Percentiles rank a stretch among this genome's conserved stretches.
Conservation (phyloP, 2,888 invertebrate genomes). For the Drosophila dives region DNA sequence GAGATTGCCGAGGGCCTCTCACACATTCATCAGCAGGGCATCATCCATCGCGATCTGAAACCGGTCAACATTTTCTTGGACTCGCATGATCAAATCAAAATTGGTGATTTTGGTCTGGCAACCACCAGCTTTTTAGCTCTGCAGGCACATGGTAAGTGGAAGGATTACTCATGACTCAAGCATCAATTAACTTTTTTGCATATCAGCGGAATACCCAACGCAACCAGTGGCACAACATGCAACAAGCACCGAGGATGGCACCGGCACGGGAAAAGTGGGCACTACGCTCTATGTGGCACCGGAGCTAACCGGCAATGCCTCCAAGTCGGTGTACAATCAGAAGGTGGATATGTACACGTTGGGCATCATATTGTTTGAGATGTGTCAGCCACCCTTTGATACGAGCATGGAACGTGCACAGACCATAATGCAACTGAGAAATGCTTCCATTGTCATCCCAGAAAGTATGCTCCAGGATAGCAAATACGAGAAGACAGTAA, state of each 20-base stretch:
- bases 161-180: fast-evolving
- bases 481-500: conserved; percentile 83
- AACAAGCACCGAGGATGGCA: conserved; percentile 78
- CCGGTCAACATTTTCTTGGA: conserved; percentile 98
- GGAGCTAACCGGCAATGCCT: conserved; percentile 90
- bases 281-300: conserved; percentile 98
- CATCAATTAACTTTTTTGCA: not conserved
- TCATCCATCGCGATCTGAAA: conserved; percentile 94
- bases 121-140: conserved; percentile 89
- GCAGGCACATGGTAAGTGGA: conserved; percentile 74
- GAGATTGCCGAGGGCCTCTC: conserved; percentile 96
- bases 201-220: conserved; percentile 57
- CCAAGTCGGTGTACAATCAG: conserved; percentile 93
- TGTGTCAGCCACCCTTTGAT: conserved; percentile 93
- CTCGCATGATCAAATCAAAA: conserved; percentile 96
- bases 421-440: conserved; percentile 90
- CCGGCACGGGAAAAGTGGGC: conserved; percentile 93
- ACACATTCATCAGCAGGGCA: conserved; percentile 96
- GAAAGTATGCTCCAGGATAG: conserved; percentile 86
- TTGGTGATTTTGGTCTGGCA: conserved; percentile 98
- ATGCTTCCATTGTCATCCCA: conserved; percentile 90
- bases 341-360: conserved; percentile 95
- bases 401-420: conserved; percentile 96
- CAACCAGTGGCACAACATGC: conserved; percentile 60
- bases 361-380: conserved; percentile 97